Evolutionary conservation across 53 echinoderm and acorn worm species (phyloP).

Genomic region (Echinometra lucunter): DNA sequence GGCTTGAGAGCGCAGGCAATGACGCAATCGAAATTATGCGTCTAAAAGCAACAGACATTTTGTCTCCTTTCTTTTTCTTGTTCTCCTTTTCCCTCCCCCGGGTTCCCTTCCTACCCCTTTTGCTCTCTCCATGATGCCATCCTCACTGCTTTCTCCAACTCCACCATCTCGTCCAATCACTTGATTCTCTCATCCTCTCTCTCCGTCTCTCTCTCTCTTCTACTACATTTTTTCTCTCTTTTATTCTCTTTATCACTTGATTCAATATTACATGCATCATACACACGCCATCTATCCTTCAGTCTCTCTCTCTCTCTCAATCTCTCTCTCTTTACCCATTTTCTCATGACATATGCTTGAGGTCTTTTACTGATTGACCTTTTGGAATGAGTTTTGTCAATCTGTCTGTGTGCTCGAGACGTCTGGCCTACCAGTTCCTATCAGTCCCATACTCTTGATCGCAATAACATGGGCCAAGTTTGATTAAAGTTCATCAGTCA

Average conservation of each 20-base stretch:
- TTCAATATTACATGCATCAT: conserved; percentile 27
- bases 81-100: too few relatives aligned
- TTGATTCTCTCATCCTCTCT: too few relatives aligned
- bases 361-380: conserved; percentile 46
- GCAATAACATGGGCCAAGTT: conserved; percentile 53
- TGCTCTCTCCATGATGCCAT: too few relatives aligned
- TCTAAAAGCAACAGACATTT: too few relatives aligned
- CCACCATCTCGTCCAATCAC: too few relatives aligned
- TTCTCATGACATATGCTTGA: conserved; percentile 43
- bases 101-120: too few relatives aligned
- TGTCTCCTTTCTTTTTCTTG: too few relatives aligned
- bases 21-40: too few relatives aligned
- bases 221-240: neutral
- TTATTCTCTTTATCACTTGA: neutral
- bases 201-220: too few relatives aligned
- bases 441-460: conserved; percentile 22
- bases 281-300: neutral
- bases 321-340: conserved; percentile 9
- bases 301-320: neutral
- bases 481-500: conserved; percentile 55
- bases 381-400: conserved; percentile 60
- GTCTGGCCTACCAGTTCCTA: conserved; percentile 43
- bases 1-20: too few relatives aligned
- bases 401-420: conserved; percentile 48
- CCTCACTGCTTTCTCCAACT: too few relatives aligned